Conservation (phyloP, 2,797 vertebrate genomes). For the Remorina albescens region DNA sequence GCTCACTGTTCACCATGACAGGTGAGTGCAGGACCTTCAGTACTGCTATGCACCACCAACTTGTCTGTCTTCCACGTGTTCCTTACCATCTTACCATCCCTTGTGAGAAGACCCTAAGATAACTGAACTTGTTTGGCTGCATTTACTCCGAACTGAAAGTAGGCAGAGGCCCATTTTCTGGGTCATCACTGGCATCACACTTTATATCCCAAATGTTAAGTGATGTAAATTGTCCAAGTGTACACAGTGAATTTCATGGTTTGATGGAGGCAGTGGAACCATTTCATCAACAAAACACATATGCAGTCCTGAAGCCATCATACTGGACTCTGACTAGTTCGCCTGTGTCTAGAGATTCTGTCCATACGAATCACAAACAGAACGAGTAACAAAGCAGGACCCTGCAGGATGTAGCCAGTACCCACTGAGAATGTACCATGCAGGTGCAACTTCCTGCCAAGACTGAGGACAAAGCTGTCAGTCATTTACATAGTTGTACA, state of each 20-base stretch:
- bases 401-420: background rate
- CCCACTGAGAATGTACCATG: background rate
- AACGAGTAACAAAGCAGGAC: background rate
- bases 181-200: background rate
- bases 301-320: background rate
- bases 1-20: background rate
- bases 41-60: background rate
- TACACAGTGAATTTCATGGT: background rate
- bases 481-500: background rate
- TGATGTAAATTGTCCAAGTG: background rate
- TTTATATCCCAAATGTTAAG: background rate
- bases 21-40: background rate
- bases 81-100: too few species aligned
- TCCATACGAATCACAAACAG: constrained; percentile 1
- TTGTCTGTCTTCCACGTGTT: too few species aligned
- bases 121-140: background rate
- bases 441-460: background rate
- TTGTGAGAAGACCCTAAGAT: background rate
- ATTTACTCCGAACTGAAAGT: background rate
- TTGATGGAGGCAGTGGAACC: background rate
- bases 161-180: background rate
- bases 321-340: background rate
- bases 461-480: background rate
- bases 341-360: background rate
- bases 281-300: background rate